A percentile compares a stretch with the other conserved stretches of the same genome.
These are phyloP conservation scores for Sebastes diaconus DNA, from an alignment of 2,797 vertebrate species.

Conservation along the genomic window DNA sequence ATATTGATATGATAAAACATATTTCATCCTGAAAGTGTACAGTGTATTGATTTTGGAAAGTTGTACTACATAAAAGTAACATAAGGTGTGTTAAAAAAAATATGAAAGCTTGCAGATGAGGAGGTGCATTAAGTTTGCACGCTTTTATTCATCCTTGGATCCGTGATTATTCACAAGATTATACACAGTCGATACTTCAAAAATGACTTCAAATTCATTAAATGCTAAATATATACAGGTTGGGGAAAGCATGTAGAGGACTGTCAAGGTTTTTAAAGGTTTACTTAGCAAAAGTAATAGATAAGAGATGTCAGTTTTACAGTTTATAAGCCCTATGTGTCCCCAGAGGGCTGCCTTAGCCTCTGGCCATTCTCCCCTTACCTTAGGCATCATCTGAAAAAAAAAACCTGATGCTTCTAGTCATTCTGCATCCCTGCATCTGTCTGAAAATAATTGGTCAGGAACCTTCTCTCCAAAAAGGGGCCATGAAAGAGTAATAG, in stretches of 20 bases:
- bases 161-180: constrained; percentile 75
- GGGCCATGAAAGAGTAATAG: constrained; percentile 84
- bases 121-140: constrained; percentile 40
- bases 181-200: constrained; percentile 71
- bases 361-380: constrained; percentile 99
- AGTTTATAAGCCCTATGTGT: constrained; percentile 96
- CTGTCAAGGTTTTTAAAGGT: constrained; percentile 99
- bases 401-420: constrained; percentile 96
- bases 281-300: constrained; percentile 99
- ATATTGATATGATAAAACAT: constrained; percentile 64
- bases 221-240: constrained; percentile 85
- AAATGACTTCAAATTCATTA: constrained; percentile 86
- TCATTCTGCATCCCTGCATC: constrained; percentile 99
- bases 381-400: constrained; percentile 97
- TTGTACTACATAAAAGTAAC: constrained; percentile 70
- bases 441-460: constrained; percentile 99
- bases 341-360: constrained; percentile 94
- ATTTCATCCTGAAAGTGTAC: constrained; percentile 61
- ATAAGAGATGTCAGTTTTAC: constrained; percentile 99
- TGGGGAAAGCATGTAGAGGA: constrained; percentile 83
- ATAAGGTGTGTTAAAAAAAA: constrained; percentile 66
- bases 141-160: constrained; percentile 71
- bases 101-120: constrained; percentile 65
- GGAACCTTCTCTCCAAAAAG: constrained; percentile 95
- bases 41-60: constrained; percentile 69